Evolutionary conservation across 2,888 invertebrate species (phyloP), one percentile per base, ranked within the genome.

Genomic region (Calephelis perditalis): DNA sequence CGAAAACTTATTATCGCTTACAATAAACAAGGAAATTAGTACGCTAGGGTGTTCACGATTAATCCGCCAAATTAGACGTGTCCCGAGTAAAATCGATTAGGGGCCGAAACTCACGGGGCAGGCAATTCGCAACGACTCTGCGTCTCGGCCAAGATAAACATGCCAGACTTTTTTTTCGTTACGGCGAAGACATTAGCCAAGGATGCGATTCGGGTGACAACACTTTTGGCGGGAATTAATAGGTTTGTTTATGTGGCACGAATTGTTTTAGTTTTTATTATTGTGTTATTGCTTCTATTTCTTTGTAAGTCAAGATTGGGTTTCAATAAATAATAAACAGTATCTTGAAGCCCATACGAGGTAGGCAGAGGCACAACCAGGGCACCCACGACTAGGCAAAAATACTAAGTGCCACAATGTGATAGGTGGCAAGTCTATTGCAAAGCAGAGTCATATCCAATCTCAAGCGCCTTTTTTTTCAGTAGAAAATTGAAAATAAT

Each of bases 101-200:
- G 78, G 75, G 72, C 77, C 74, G 73, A 75, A 76, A 71, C 72
- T 71, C 70, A 63, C 65, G 66, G 70, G 69, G 71, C 68, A 65
- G 74, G 80, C 84, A 79, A 86, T 85, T 86, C 86, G 82, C 84
- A 77, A 77, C 70, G 74, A 72, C 74, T 80, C 77, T 70, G 79
- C 77, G 76, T 75, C 82, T 77, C 79, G 73, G 75, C 79, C 81
- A 90, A 89, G 90, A 90, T 90, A 90, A 90, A 90, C 90, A 90
- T 86, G 84, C 85, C 86, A 80, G 79, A 72, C 75, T 86, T 89
- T 87, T 77, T 80, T 88, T 84, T 82, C 79, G 78, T 77, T 79
- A 80, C 83, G 77, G 78, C 82, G 78, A 88, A 90, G 90, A 90
- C 90, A 90, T 90, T 90, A 90, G 86, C 82, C 89, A 88, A 86